Evolutionary conservation across 1,140 invertebrate species (phyloP).

Genomic region (Aphidius gifuensis): DNA sequence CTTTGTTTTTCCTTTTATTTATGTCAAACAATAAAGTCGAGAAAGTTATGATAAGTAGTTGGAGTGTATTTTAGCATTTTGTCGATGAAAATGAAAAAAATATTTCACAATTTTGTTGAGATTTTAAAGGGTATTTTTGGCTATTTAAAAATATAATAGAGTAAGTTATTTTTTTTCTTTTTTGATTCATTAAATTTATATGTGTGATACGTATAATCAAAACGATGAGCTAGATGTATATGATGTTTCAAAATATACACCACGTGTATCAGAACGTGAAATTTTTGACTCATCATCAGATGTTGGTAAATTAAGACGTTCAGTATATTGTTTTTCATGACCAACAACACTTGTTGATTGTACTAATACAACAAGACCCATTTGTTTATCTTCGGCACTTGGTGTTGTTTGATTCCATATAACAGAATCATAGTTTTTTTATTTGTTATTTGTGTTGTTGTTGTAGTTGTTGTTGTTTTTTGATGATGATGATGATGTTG

Average conservation of each 20-base stretch:
- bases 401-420: slow-evolving; percentile 90
- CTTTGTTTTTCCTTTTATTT: no score
- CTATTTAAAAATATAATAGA: no score
- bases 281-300: slow-evolving; percentile 60
- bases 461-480: background rate
- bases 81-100: no score
- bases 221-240: no score
- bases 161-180: no score
- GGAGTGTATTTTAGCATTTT: no score
- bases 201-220: no score
- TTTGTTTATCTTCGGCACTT: slow-evolving; percentile 79
- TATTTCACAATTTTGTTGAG: no score
- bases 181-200: no score
- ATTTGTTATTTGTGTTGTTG: slow-evolving; percentile 53
- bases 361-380: slow-evolving; percentile 86
- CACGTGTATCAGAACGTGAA: slow-evolving; percentile 60
- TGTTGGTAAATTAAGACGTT: slow-evolving; percentile 64
- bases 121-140: no score
- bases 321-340: slow-evolving; percentile 64
- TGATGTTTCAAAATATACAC: slow-evolving; percentile 62
- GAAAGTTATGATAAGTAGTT: no score
- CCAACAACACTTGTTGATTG: slow-evolving; percentile 82
- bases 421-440: slow-evolving; percentile 84
- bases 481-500: slow-evolving; percentile 35
- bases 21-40: no score